Percentiles rank a stretch among this genome's conserved stretches.
Conservation (phyloP, 2,113 vertebrate genomes). For the Clarias magur region DNA sequence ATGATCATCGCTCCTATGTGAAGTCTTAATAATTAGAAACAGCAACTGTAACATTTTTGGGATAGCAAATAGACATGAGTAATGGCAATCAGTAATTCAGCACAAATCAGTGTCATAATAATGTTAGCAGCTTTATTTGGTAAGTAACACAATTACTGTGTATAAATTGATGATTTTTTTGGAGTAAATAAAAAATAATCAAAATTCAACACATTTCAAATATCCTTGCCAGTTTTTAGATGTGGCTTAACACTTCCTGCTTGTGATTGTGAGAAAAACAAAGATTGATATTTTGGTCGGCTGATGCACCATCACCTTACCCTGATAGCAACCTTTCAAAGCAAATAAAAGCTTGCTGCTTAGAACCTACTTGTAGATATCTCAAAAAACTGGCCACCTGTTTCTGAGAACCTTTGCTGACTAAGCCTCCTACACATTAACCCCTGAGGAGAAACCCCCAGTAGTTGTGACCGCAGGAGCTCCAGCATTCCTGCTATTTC, state of each 20-base stretch:
- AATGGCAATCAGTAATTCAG: neutral
- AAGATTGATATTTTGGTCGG: conserved; percentile 1
- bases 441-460: conserved; percentile 67
- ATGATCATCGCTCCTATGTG: neutral
- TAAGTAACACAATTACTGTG: neutral
- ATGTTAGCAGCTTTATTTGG: neutral
- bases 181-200: neutral
- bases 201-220: neutral
- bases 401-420: conserved; percentile 64
- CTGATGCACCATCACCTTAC: conserved; percentile 33
- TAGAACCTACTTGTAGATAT: conserved; percentile 39
- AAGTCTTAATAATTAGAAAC: neutral
- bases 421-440: conserved; percentile 61
- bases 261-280: conserved; percentile 4
- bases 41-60: neutral
- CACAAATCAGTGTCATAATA: neutral
- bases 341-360: neutral
- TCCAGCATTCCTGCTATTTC: conserved; percentile 76
- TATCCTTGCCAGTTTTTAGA: too few relatives aligned
- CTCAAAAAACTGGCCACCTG: conserved; percentile 63
- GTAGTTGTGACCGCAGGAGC: conserved; percentile 62
- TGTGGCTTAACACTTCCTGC: neutral
- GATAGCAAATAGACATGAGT: neutral
- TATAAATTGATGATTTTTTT: neutral
- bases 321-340: neutral